A percentile compares a stretch with the other conserved stretches of the same genome.
phyloP scores from a whole-genome alignment of 2,113 vertebrate genomes.

The Anarhynchus alexandrinus region DNA sequence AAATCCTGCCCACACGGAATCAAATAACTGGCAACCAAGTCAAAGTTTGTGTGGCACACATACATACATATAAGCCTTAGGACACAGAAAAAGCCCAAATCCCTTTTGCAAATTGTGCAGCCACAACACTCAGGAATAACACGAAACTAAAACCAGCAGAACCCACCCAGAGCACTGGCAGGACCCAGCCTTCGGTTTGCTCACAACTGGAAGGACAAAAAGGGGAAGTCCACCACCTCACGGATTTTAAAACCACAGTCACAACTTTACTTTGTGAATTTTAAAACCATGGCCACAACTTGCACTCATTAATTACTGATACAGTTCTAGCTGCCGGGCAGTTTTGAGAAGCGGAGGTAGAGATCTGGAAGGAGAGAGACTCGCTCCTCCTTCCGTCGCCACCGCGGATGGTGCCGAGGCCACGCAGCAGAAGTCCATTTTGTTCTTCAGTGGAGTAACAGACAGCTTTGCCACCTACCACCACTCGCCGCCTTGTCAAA shows the following conservation, averaged over 20 bases:
- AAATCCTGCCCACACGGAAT: background rate
- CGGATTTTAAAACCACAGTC: background rate
- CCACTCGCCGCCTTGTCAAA: background rate
- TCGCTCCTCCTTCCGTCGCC: fast-evolving
- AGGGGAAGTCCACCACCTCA: background rate
- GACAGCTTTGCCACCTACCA: background rate
- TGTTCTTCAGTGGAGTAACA: background rate
- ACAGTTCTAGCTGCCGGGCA: background rate
- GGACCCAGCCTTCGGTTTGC: background rate
- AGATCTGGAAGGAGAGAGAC: background rate
- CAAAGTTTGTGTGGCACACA: background rate
- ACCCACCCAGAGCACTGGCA: background rate
- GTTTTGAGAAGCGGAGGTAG: background rate
- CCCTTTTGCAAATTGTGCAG: background rate
- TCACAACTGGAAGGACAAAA: background rate
- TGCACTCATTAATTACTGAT: background rate
- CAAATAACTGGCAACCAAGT: background rate
- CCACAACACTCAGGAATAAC: background rate
- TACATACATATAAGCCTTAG: background rate
- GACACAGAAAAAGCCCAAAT: background rate
- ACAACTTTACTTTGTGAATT: background rate
- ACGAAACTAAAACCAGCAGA: background rate
- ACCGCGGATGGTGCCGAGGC: fast-evolving
- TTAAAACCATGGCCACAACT: background rate
- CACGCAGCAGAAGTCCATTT: background rate